phyloP scores from a whole-genome alignment of 1,140 invertebrate genomes.

The Orius insidiosus region DNA sequence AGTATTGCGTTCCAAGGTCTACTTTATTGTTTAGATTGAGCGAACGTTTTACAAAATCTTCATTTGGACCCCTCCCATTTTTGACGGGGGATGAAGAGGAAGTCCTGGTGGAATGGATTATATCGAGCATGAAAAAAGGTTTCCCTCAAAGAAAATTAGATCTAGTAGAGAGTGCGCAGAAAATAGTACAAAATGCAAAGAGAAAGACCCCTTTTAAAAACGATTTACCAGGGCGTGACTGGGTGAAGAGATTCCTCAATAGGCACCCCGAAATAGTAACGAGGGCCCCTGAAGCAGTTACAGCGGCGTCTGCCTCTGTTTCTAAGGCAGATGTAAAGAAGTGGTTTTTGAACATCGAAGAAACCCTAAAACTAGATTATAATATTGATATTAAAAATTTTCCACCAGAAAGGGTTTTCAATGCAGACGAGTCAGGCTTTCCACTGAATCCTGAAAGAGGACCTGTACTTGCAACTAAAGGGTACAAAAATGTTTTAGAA shows the following conservation, averaged over 20 bases:
- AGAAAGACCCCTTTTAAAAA: neutral
- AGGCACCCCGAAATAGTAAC: conserved; percentile 10
- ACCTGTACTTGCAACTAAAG: conserved; percentile 14
- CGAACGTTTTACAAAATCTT: no score
- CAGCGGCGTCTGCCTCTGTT: conserved; percentile 18
- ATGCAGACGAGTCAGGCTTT: conserved; percentile 18
- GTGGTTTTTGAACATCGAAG: conserved; percentile 22
- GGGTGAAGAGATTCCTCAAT: conserved; percentile 1
- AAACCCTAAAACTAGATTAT: conserved; percentile 21
- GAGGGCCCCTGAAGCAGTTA: conserved; percentile 21
- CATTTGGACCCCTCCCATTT: neutral
- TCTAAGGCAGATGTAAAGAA: conserved; percentile 20
- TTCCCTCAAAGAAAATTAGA: neutral
- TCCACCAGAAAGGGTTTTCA: conserved; percentile 18
- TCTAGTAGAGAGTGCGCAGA: neutral
- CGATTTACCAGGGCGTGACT: neutral
- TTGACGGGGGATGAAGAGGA: conserved; percentile 6
- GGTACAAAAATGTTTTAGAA: conserved; percentile 14
- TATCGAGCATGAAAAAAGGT: neutral
- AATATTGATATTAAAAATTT: conserved; percentile 14
- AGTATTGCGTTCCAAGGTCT: no score
- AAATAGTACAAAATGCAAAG: neutral
- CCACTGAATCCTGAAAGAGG: conserved; percentile 13
- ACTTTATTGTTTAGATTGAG: no score
- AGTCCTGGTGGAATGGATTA: conserved; percentile 3